These are phyloP conservation scores for Gallirallus australis DNA, from an alignment of 2,797 vertebrate genomes.

Conservation along the genomic window DNA sequence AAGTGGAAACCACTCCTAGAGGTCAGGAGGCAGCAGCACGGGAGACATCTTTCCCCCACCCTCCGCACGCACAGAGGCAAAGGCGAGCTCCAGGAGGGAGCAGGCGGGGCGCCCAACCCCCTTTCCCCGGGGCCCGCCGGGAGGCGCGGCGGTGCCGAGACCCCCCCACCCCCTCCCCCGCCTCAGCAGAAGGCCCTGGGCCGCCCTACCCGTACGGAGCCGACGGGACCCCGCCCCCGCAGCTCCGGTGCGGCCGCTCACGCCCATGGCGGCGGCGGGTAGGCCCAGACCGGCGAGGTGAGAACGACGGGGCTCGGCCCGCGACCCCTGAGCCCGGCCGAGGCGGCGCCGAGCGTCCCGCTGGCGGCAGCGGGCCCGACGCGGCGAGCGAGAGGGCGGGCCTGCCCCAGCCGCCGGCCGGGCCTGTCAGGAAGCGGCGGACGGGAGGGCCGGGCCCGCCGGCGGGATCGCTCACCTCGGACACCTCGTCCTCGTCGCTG, in stretches of 20 bases:
- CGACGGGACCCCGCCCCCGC: neutral
- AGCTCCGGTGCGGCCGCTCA: neutral
- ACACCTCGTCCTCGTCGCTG: slow-evolving; percentile 98
- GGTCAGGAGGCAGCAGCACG: neutral
- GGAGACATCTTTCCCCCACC: neutral
- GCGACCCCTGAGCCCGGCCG: neutral
- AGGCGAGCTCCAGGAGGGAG: neutral
- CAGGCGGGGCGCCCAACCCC: neutral
- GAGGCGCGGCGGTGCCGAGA: neutral
- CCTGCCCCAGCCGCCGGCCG: neutral
- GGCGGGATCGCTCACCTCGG: slow-evolving; percentile 87
- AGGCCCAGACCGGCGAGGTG: neutral
- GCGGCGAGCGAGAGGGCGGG: neutral
- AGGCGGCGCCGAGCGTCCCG: neutral
- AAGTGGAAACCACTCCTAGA: neutral
- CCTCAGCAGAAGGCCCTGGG: neutral
- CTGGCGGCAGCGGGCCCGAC: neutral
- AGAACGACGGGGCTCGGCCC: neutral
- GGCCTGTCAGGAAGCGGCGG: slow-evolving; percentile 6
- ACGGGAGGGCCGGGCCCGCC: neutral
- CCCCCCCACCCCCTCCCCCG: neutral
- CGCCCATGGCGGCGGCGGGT: neutral
- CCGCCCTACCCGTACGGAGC: neutral
- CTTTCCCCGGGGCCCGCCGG: neutral
- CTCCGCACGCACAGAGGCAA: neutral